These are phyloP conservation scores for Diabrotica virgifera DNA, from an alignment of 1,140 invertebrate species.

Conservation along the genomic window DNA sequence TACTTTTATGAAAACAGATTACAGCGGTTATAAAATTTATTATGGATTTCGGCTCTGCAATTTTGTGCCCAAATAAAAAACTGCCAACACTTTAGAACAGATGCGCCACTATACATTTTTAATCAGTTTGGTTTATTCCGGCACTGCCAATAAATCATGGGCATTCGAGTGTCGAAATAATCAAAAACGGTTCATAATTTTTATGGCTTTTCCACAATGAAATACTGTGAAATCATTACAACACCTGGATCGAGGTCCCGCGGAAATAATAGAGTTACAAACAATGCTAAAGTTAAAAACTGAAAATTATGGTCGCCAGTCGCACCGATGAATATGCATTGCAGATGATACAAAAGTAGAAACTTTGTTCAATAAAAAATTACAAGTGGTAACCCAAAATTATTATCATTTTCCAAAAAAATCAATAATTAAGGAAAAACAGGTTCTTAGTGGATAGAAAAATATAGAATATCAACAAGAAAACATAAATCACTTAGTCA, in stretches of 20 bases:
- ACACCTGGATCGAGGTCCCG: background rate
- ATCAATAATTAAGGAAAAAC: no score
- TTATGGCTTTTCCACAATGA: conserved; percentile 2
- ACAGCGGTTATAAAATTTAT: no score
- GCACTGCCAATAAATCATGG: background rate
- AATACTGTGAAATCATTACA: conserved; percentile 1
- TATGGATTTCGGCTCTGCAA: no score
- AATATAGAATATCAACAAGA: no score
- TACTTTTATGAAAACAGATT: no score
- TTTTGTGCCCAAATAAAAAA: background rate
- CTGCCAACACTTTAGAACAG: background rate
- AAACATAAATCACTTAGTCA: no score
- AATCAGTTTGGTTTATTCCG: background rate
- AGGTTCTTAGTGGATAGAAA: no score
- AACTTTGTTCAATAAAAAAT: background rate
- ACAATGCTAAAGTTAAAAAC: background rate
- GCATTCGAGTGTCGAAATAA: background rate
- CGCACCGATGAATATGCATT: background rate
- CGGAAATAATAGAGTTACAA: conserved; percentile 2
- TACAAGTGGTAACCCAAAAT: background rate
- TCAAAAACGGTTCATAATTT: background rate
- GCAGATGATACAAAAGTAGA: background rate
- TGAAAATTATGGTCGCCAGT: background rate
- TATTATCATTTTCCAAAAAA: background rate
- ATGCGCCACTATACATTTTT: background rate